Conservation (phyloP, 2,797 vertebrate species). For the Clarias platycephalus region DNA sequence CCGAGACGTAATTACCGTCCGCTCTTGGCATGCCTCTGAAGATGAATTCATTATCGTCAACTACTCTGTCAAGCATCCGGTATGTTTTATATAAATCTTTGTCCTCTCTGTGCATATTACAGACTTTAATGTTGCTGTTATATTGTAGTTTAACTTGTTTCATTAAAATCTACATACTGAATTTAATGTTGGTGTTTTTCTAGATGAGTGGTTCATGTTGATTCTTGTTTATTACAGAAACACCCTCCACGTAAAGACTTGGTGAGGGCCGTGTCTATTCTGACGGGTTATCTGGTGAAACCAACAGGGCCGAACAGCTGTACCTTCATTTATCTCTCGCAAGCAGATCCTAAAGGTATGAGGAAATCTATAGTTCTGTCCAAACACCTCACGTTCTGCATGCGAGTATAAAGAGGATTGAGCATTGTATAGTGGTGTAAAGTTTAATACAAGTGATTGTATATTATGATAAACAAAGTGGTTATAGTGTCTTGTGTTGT, state of each 20-base stretch:
- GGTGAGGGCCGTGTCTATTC: conserved; percentile 79
- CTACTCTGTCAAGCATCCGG: conserved; percentile 78
- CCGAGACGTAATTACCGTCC: conserved; percentile 77
- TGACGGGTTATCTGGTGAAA: conserved; percentile 78
- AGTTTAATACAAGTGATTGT: background rate
- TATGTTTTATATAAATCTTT: conserved; percentile 50
- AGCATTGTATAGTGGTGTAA: background rate
- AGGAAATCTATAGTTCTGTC: background rate
- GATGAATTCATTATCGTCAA: conserved; percentile 72
- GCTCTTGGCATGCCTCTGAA: conserved; percentile 74
- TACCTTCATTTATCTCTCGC: conserved; percentile 79
- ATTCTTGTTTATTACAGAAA: conserved; percentile 64
- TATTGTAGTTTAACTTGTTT: background rate
- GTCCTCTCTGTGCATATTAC: background rate
- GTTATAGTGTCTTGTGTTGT: background rate
- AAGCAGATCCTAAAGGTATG: conserved; percentile 83
- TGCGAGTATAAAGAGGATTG: background rate
- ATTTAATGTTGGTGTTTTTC: background rate
- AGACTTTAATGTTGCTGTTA: background rate
- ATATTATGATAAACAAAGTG: background rate
- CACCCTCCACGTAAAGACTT: conserved; percentile 67
- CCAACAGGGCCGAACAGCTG: conserved; percentile 77
- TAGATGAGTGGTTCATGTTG: background rate
- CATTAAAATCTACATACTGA: background rate
- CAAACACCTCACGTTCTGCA: background rate